Base-by-base conservation (phyloP, 1,140 invertebrate genomes). In the Sminthurinus signatus region DNA sequence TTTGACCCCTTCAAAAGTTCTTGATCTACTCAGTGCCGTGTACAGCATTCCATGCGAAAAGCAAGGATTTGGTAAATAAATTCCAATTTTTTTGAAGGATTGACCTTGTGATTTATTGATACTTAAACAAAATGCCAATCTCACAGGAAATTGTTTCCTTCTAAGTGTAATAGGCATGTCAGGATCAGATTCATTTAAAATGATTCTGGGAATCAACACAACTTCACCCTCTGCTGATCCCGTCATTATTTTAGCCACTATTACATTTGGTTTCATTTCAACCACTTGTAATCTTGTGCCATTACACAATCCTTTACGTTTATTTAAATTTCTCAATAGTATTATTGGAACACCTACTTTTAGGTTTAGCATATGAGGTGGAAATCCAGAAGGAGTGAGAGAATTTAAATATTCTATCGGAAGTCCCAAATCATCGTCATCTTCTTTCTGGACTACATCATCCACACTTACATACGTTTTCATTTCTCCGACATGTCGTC, bases 21-120 rank as follows among this genome's bases (percentile, higher is more conserved):
- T 17, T n/a, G 4, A 69, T 32, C 73, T 39, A 2, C 71, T 73
- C 2, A 71, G 65, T 28, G 69, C 74, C 2, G 73, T 72, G 64
- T 75, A 75, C 3, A 73, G 57, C 44, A 73, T 73, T 27, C 75
- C 75, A 61, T 75, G 72, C 0, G 62, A 25, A 52, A 74, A 76
- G 1, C 66, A 63, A 17, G 64, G 43, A n/a, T 60, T n/a, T 50
- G 23, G 14, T 25, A 74, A 32, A 51, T 68, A 32, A 12, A 75
- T 19, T 15, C 73, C 71, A 52, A 71, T 59, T 31, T 55, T 58
- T 14, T 64, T 43, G 15, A 74, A 69, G 5, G 73, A 71, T 63
- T 74, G 69, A 31, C 72, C 65, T 65, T 74, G 73, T 5, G 73
- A 65, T 51, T 73, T 74, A 46, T 46, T 46, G 8, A 46, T 46